These are phyloP conservation scores for Leptinotarsa peninsularis DNA, from an alignment of 2,888 invertebrate genomes.

Conservation along the genomic window DNA sequence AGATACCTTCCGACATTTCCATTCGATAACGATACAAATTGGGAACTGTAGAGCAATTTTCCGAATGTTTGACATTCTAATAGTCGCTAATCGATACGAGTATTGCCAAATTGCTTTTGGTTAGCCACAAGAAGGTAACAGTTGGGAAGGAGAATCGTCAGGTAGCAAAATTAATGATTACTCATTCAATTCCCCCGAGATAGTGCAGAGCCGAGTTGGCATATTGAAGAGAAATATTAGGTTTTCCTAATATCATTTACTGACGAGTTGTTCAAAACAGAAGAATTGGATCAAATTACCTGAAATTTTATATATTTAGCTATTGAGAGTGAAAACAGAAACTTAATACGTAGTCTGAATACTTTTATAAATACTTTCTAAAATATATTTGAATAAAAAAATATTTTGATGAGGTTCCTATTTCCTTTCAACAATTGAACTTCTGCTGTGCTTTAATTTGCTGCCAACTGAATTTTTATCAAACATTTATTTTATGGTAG, in stretches of 20 bases:
- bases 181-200: not conserved
- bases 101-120: constrained; percentile 28
- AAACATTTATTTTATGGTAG: too few relatives aligned
- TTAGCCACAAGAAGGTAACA: constrained; percentile 15
- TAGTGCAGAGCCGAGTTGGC: not conserved
- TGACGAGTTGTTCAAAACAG: too few relatives aligned
- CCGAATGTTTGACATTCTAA: constrained; percentile 39
- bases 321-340: too few relatives aligned
- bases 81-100: constrained; percentile 39
- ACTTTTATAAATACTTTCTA: too few relatives aligned
- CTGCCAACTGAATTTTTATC: too few relatives aligned
- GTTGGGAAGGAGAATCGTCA: constrained; percentile 3
- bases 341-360: too few relatives aligned
- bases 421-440: too few relatives aligned
- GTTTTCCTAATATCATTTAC: not conserved
- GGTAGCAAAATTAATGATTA: constrained; percentile 5
- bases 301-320: too few relatives aligned
- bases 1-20: constrained; percentile 18
- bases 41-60: constrained; percentile 37
- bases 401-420: too few relatives aligned
- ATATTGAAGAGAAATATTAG: not conserved
- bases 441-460: too few relatives aligned
- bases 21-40: constrained; percentile 39
- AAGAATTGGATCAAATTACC: too few relatives aligned
- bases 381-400: too few relatives aligned